Evolutionary conservation across 2,113 vertebrate genomes (phyloP), one percentile per base, ranked within the genome.

Genomic region (Phrynosoma blainvillii): DNA sequence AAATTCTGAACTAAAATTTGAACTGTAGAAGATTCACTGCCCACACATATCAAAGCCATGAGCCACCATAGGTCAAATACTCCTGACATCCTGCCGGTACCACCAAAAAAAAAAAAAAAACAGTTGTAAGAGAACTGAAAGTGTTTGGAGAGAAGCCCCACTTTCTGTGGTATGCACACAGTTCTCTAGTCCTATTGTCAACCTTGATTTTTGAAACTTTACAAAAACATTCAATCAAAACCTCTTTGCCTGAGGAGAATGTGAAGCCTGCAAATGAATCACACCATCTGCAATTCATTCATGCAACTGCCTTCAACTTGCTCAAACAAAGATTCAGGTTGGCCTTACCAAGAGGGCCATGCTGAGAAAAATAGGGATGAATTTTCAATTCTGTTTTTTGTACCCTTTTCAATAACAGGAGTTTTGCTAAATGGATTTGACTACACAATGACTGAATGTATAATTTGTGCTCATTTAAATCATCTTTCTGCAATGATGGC

Each of bases 381-480:
- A 25, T 79, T 79, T 52, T 62, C 23, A 20, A 10, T 82, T 85
- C 40, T 71, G 18, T 59, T 36, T 47, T 42, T 30, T 32, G 12
- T 18, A 54, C 1, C 14, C 32, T 52, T 79, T 27, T 23, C 36
- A 85, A 59, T 27, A 75, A 8, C 32, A 32, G 10, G 9, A 7
- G 2, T 59, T 80, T 42, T 76, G 84, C 54, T 80, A 47, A 84
- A 91, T n/a, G 27, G 25, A 84, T 71, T n/a, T 36, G 65, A 5
- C 14, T 59, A 20, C 2, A 8, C 56, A 65, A 66, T n/a, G 77
- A 54, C 79, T 6, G 10, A 6, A 10, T 79, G 27, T 12, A 52
- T 79, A 12, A 42, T 89, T 86, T 75, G 36, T 80, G 56, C 73
- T 77, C 27, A 75, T 82, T 87, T 47, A 79, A 86, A 88, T 83